Conservation (phyloP, 2,888 invertebrate species). For the Xanthia togata region DNA sequence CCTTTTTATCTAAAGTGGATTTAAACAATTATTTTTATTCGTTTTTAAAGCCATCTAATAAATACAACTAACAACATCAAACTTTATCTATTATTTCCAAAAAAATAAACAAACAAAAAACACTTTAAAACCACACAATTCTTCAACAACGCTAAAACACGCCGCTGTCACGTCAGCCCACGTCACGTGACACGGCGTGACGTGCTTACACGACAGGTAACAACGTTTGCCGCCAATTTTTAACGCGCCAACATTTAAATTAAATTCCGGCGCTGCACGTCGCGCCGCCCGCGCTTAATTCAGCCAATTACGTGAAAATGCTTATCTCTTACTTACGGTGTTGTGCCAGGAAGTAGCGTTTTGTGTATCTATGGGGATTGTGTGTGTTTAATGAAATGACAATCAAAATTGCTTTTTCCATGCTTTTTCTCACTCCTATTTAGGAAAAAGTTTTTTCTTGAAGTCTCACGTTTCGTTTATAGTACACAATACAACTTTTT, state of each 20-base stretch:
- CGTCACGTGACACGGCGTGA: slow-evolving; percentile 62
- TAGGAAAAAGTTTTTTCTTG: background rate
- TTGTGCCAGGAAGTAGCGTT: slow-evolving; percentile 59
- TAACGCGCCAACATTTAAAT: slow-evolving; percentile 87
- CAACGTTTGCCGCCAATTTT: slow-evolving; percentile 83
- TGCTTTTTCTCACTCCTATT: background rate
- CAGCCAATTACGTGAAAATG: slow-evolving; percentile 83
- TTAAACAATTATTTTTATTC: background rate
- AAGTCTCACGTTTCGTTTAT: background rate
- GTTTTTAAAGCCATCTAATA: background rate
- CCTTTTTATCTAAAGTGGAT: background rate
- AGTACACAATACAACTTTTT: background rate
- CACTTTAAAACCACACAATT: slow-evolving; percentile 37
- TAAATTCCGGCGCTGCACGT: slow-evolving; percentile 79
- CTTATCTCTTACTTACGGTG: slow-evolving; percentile 80
- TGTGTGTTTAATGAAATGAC: slow-evolving; percentile 15
- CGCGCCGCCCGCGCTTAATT: slow-evolving; percentile 78
- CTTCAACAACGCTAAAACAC: slow-evolving; percentile 47
- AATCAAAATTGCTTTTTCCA: background rate
- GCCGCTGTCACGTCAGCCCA: slow-evolving; percentile 53
- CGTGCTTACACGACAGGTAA: slow-evolving; percentile 80
- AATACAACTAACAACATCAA: background rate
- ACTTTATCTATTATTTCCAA: background rate
- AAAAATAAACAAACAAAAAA: background rate
- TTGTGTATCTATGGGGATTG: slow-evolving; percentile 3